Conservation (phyloP, 2,113 vertebrate species). For the Cynopterus brachyotis region DNA sequence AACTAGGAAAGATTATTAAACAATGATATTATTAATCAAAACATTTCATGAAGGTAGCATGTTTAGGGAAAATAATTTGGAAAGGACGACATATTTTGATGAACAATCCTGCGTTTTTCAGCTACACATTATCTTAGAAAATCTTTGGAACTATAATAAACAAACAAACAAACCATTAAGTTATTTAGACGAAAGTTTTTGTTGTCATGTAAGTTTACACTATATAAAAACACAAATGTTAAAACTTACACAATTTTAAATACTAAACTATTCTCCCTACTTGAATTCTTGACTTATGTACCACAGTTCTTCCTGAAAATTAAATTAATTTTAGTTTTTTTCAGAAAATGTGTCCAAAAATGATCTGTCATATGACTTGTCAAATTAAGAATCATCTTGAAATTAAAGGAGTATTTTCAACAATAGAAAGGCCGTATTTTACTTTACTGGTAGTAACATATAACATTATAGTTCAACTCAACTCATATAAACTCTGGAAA, state of each 20-base stretch:
- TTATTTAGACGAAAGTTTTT: slow-evolving; percentile 13
- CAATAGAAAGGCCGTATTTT: slow-evolving; percentile 6
- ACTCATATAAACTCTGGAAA: slow-evolving; percentile 36
- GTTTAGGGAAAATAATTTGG: neutral
- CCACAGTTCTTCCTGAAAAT: slow-evolving; percentile 16
- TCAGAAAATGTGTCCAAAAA: slow-evolving; percentile 44
- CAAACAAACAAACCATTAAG: slow-evolving; percentile 9
- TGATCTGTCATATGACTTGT: slow-evolving; percentile 11
- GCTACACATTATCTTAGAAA: neutral
- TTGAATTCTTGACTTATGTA: slow-evolving; percentile 11
- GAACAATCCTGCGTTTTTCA: slow-evolving; percentile 11
- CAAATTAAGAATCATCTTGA: slow-evolving; percentile 30
- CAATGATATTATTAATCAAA: neutral
- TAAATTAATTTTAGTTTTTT: slow-evolving; percentile 40
- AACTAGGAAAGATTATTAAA: neutral
- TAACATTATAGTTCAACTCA: neutral
- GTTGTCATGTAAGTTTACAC: neutral
- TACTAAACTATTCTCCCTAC: slow-evolving; percentile 23
- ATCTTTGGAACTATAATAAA: neutral
- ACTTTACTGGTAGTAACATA: neutral
- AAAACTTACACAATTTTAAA: slow-evolving; percentile 49
- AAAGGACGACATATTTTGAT: neutral
- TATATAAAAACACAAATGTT: neutral
- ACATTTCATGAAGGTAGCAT: neutral
- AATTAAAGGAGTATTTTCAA: slow-evolving; percentile 1